A percentile compares a stretch with the other conserved stretches of the same genome.
Evolutionary conservation across 2,888 invertebrate genomes (phyloP).

Genomic region (Epirrita christyi): DNA sequence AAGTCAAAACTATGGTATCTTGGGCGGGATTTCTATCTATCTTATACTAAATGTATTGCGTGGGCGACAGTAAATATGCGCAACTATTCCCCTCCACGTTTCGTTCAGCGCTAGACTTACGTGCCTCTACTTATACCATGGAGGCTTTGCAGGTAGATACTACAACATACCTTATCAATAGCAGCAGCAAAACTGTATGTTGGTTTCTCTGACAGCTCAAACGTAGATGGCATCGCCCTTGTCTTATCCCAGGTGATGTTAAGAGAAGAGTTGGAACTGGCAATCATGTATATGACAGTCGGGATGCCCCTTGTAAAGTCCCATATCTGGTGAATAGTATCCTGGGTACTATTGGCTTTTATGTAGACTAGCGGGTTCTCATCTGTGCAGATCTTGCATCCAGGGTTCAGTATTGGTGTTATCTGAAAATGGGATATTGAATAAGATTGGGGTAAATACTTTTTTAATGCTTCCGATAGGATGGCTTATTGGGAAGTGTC

Average conservation of each 20-base stretch:
- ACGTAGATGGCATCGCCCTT: slow-evolving; percentile 46
- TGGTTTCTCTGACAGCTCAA: slow-evolving; percentile 74
- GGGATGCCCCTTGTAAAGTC: slow-evolving; percentile 86
- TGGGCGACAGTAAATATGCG: no score
- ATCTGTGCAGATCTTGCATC: slow-evolving; percentile 56
- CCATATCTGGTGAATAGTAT: slow-evolving; percentile 88
- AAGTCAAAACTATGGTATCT: no score
- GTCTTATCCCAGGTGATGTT: slow-evolving; percentile 68
- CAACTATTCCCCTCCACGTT: no score
- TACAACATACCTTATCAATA: slow-evolving; percentile 83
- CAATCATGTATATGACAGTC: slow-evolving; percentile 82
- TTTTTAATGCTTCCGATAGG: no score
- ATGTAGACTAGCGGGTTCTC: slow-evolving; percentile 78
- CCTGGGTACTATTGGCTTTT: slow-evolving; percentile 81
- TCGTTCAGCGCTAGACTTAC: no score
- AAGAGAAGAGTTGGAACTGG: slow-evolving; percentile 72
- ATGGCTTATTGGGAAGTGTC: no score
- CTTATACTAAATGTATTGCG: no score
- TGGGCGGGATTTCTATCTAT: no score
- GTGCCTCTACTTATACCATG: no score
- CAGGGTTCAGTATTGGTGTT: slow-evolving; percentile 63
- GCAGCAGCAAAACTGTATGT: slow-evolving; percentile 85
- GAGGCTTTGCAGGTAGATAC: not conserved
- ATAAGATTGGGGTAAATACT: not conserved
- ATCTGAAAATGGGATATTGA: slow-evolving; percentile 55